Evolutionary conservation across 2,888 invertebrate species (phyloP).

Genomic region (Halictus quadricinctus): DNA sequence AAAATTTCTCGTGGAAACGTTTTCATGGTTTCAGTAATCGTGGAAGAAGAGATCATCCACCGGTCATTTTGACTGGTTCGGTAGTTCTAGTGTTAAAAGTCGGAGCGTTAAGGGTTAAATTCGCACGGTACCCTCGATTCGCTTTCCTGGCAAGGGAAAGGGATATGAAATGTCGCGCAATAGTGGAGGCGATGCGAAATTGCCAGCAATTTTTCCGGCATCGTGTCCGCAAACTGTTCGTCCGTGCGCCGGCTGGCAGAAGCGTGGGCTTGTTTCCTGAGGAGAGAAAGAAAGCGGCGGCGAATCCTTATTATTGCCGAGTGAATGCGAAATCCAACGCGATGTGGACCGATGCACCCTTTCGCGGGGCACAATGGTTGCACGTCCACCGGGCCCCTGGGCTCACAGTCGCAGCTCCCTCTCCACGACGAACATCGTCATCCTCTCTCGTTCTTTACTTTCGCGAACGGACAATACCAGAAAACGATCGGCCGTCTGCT

Average conservation of each 20-base stretch:
- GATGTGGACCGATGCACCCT: constrained; percentile 64
- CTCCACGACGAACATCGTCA: constrained; percentile 23
- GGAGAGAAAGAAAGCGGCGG: constrained; percentile 38
- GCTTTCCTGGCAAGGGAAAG: not conserved
- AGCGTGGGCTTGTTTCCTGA: constrained; percentile 55
- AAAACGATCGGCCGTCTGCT: constrained; percentile 32
- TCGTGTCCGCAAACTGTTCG: constrained; percentile 31
- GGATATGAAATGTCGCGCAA: not conserved
- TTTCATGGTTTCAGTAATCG: no score
- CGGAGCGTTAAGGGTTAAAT: no score
- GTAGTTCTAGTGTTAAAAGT: no score
- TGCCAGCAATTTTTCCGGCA: constrained; percentile 18
- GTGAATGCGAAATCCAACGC: constrained; percentile 63
- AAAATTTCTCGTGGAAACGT: no score
- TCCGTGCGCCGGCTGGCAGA: constrained; percentile 51
- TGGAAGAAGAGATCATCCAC: no score
- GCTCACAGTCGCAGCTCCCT: constrained; percentile 14
- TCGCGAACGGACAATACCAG: constrained; percentile 32
- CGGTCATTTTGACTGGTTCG: no score
- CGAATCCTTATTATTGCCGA: constrained; percentile 62
- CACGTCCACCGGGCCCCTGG: constrained; percentile 49
- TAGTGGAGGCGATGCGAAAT: constrained; percentile 16
- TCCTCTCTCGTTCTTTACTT: constrained; percentile 34
- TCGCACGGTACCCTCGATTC: not conserved
- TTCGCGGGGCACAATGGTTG: constrained; percentile 59